phyloP scores from a whole-genome alignment of 2,888 invertebrate genomes.

The Drosophila diplacantha region DNA sequence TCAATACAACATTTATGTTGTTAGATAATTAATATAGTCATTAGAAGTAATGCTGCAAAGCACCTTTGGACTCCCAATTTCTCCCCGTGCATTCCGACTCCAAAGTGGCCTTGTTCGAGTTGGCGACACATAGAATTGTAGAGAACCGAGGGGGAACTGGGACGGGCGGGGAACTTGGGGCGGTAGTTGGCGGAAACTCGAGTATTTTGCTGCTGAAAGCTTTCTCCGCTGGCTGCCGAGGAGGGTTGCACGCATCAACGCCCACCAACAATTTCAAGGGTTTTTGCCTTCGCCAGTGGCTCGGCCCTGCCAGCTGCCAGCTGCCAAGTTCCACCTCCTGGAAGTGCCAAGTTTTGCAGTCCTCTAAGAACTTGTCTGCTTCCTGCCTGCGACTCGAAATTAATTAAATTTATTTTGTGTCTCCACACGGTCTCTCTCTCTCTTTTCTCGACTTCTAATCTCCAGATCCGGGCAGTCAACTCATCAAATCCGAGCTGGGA shows the following conservation, averaged over 20 bases:
- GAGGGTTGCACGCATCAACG: constrained; percentile 77
- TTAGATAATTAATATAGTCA: too few relatives aligned
- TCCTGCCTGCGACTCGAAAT: constrained; percentile 61
- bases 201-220: constrained; percentile 73
- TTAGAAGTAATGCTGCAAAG: too few relatives aligned
- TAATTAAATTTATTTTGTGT: constrained; percentile 57
- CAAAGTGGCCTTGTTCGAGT: constrained; percentile 64
- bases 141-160: background rate
- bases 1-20: background rate
- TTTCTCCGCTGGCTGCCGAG: constrained; percentile 49
- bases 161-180: constrained; percentile 13
- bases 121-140: constrained; percentile 46
- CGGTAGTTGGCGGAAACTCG: constrained; percentile 61
- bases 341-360: constrained; percentile 55
- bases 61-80: background rate
- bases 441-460: constrained; percentile 37
- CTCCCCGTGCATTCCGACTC: constrained; percentile 15
- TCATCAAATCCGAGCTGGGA: constrained; percentile 82
- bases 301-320: constrained; percentile 47
- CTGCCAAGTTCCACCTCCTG: constrained; percentile 39
- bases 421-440: constrained; percentile 24
- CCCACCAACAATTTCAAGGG: constrained; percentile 74
- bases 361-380: constrained; percentile 64
- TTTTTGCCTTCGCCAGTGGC: constrained; percentile 54
- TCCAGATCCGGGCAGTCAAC: constrained; percentile 73